Conservation (phyloP, 2,888 invertebrate genomes). For the Cryptosula pallasiana region DNA sequence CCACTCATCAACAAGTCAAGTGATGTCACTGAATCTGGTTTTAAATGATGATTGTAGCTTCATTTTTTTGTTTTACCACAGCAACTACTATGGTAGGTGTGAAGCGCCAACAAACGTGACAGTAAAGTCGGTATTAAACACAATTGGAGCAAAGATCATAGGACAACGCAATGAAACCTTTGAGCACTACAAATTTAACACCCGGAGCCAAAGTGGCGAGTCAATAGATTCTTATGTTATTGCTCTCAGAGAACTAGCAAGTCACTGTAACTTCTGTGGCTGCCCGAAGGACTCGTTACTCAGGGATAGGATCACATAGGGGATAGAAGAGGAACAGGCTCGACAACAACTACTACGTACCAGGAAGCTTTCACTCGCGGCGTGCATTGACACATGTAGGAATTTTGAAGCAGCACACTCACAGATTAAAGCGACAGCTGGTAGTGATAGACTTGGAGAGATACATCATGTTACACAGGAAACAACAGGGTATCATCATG, state of each 20-base stretch:
- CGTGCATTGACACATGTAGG: slow-evolving; percentile 23
- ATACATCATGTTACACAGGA: neutral
- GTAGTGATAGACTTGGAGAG: neutral
- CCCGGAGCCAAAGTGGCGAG: slow-evolving; percentile 11
- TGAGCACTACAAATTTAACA: neutral
- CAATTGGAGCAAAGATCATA: neutral
- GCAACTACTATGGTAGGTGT: neutral
- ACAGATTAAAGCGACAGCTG: slow-evolving; percentile 12
- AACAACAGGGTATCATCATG: too few relatives aligned
- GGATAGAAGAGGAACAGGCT: neutral
- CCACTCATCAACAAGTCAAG: too few relatives aligned
- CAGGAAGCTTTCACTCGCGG: neutral
- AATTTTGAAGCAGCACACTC: neutral
- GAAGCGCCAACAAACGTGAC: neutral
- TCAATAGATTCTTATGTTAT: slow-evolving; percentile 13
- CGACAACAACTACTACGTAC: slow-evolving; percentile 23
- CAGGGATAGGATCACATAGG: slow-evolving; percentile 24
- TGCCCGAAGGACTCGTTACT: slow-evolving; percentile 21
- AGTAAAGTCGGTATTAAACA: neutral
- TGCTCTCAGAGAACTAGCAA: slow-evolving; percentile 14
- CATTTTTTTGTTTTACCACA: too few relatives aligned
- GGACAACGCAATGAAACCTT: neutral
- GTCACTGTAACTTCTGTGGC: slow-evolving; percentile 24
- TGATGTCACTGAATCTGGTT: too few relatives aligned
- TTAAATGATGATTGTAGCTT: too few relatives aligned